Percentiles rank a stretch among this genome's conserved stretches.
These are phyloP conservation scores for Clarias macrocephalus DNA, from an alignment of 2,113 vertebrate genomes.

Conservation along the genomic window DNA sequence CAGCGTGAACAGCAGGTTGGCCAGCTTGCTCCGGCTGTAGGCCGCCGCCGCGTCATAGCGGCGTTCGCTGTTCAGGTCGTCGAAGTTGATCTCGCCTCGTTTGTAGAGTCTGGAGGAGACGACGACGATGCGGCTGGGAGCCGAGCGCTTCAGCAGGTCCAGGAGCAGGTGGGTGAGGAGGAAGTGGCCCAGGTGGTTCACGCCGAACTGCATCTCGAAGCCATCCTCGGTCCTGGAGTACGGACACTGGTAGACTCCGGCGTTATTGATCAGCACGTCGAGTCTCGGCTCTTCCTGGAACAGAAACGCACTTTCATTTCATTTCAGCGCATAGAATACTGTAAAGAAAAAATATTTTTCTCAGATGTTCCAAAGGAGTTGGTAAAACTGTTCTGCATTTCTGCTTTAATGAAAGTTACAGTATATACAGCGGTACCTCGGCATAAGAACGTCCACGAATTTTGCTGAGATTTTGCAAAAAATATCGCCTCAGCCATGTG, in stretches of 20 bases:
- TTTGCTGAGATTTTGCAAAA: no score
- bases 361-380: neutral
- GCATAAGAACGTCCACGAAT: no score
- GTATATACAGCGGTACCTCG: no score
- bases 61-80: slow-evolving; percentile 86
- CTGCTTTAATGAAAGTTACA: neutral
- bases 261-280: slow-evolving; percentile 89
- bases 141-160: slow-evolving; percentile 83
- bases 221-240: slow-evolving; percentile 86
- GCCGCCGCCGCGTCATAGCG: slow-evolving; percentile 83
- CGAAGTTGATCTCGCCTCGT: slow-evolving; percentile 87
- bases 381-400: neutral
- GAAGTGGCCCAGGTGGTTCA: slow-evolving; percentile 91
- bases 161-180: slow-evolving; percentile 86
- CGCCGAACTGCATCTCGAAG: slow-evolving; percentile 91
- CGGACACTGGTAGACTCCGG: slow-evolving; percentile 87
- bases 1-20: slow-evolving; percentile 84
- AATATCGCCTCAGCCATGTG: no score
- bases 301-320: slow-evolving; percentile 3
- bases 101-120: slow-evolving; percentile 92
- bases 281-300: slow-evolving; percentile 82
- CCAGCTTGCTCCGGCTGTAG: slow-evolving; percentile 88
- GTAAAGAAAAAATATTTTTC: no score
- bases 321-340: neutral
- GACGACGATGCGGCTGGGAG: slow-evolving; percentile 85